Evolutionary conservation across 2,113 vertebrate species (phyloP).

Genomic region (Cryptotis parvus): DNA sequence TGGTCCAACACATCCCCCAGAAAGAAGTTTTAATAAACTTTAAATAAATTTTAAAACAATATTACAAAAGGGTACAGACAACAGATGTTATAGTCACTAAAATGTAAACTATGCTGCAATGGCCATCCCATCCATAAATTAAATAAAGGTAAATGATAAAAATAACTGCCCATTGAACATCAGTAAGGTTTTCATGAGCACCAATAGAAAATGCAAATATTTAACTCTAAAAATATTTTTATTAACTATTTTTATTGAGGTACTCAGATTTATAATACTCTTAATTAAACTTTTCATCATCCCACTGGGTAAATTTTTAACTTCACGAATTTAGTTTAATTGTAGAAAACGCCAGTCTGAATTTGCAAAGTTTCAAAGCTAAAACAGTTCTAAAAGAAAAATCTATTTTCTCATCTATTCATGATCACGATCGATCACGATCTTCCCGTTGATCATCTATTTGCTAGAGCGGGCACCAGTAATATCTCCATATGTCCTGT

Average conservation of each 20-base stretch:
- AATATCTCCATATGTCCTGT: too few relatives aligned
- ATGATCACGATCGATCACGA: too few relatives aligned
- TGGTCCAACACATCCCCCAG: too few relatives aligned
- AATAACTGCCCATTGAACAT: background rate
- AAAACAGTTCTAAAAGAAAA: slow-evolving; percentile 55
- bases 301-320: background rate
- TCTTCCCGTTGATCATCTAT: too few relatives aligned
- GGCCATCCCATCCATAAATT: slow-evolving; percentile 36
- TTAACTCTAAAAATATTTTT: background rate
- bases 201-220: background rate
- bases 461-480: too few relatives aligned
- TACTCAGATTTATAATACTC: too few relatives aligned
- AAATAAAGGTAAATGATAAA: slow-evolving; percentile 32
- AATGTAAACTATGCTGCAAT: slow-evolving; percentile 31
- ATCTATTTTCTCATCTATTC: slow-evolving; percentile 29
- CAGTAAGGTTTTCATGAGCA: background rate
- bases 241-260: background rate
- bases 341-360: background rate
- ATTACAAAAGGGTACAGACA: background rate
- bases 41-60: background rate
- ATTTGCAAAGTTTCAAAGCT: slow-evolving; percentile 38
- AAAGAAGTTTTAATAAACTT: too few relatives aligned
- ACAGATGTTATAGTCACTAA: slow-evolving; percentile 38
- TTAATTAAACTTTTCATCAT: too few relatives aligned
- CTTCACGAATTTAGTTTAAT: slow-evolving; percentile 35